phyloP scores from a whole-genome alignment of 2,797 vertebrate genomes.

The Avahi laniger region DNA sequence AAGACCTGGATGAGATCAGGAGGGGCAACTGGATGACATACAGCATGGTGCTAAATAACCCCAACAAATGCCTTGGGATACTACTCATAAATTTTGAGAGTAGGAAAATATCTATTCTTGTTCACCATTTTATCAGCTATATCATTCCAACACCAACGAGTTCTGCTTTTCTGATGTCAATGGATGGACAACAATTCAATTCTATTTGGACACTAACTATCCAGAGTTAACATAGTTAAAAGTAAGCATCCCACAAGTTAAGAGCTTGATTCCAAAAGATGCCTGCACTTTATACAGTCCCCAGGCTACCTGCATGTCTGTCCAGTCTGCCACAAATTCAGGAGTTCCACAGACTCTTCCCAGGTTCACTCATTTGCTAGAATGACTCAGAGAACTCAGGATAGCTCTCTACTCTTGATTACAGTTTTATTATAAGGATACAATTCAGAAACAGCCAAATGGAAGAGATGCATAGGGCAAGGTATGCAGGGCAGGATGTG shows the following conservation, averaged over 20 bases:
- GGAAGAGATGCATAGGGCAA: neutral
- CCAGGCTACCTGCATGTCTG: neutral
- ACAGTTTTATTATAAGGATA: neutral
- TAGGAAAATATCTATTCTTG: neutral
- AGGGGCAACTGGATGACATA: neutral
- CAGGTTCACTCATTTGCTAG: neutral
- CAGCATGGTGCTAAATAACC: neutral
- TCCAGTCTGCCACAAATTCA: neutral
- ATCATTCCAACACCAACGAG: neutral
- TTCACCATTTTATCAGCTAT: neutral
- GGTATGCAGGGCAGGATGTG: fast-evolving
- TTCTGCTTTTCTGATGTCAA: neutral
- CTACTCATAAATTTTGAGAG: neutral
- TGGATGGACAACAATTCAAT: neutral
- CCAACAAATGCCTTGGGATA: too few species aligned
- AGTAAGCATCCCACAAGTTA: neutral
- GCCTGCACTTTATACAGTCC: neutral
- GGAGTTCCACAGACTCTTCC: neutral
- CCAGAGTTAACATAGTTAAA: neutral
- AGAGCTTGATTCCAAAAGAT: neutral
- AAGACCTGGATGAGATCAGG: neutral
- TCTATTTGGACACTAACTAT: neutral
- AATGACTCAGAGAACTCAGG: neutral
- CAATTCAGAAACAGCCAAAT: neutral
- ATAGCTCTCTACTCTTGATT: neutral